These are phyloP conservation scores for Scaptomyza flava DNA, from an alignment of 2,888 invertebrate species.

Conservation along the genomic window DNA sequence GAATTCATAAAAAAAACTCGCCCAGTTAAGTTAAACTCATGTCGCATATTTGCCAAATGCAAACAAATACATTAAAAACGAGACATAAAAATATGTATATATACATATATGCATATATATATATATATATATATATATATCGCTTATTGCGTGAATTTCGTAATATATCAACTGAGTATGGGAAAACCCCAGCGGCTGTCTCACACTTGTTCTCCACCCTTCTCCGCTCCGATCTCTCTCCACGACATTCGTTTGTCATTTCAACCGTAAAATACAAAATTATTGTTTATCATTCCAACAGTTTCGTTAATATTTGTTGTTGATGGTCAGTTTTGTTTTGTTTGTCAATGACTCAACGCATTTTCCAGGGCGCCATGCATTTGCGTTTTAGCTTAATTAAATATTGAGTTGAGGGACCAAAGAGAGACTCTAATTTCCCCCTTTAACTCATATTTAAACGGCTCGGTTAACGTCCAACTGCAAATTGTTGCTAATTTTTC, in stretches of 20 bases:
- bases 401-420: conserved; percentile 39
- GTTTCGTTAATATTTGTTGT: conserved; percentile 51
- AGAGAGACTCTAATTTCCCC: conserved; percentile 14
- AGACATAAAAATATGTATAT: conserved; percentile 15
- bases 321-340: conserved; percentile 73
- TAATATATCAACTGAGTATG: conserved; percentile 33
- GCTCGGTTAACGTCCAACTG: conserved; percentile 37
- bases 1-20: conserved; percentile 1
- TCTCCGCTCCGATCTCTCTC: not conserved
- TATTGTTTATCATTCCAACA: conserved; percentile 55
- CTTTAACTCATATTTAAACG: conserved; percentile 22
- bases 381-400: conserved; percentile 27
- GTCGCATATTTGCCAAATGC: conserved; percentile 46
- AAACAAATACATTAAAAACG: conserved; percentile 31
- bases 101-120: conserved; percentile 1
- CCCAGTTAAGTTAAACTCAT: conserved; percentile 13
- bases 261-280: conserved; percentile 20
- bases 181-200: conserved; percentile 44
- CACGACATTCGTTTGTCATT: conserved; percentile 15
- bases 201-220: not conserved
- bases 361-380: conserved; percentile 58
- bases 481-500: conserved; percentile 70
- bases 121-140: not conserved
- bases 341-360: conserved; percentile 65
- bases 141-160: conserved; percentile 42